Evolutionary conservation across 2,113 vertebrate species (phyloP), one percentile per base, ranked within the genome.

Genomic region (Romanogobio albipinnatus): DNA sequence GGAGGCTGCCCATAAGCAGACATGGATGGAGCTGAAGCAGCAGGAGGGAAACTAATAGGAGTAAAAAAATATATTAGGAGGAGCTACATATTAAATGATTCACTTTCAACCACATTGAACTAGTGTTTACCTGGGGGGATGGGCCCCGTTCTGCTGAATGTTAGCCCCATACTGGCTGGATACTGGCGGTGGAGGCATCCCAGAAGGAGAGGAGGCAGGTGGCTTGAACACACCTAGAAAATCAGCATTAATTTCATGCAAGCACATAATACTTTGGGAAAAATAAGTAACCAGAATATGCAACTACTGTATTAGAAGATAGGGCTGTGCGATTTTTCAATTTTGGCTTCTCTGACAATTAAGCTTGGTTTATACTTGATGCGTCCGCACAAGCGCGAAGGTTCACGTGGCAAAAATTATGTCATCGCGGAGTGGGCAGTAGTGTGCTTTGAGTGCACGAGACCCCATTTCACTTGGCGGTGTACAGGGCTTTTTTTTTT

Each of bases 161-260:
- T 79, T 92, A 77, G 93, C 94, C 83, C 89, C 93, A 80, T 94
- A 94, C 0, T 93, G 94, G 85, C 87, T 91, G 33, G 93, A 86
- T 39, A 45, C 91, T 19, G 93, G 87, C 75, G 94, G 88, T 45
- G 91, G 87, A 83, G 94, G 87, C 83, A 92, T 92, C 17, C 89
- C 90, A 2, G 95, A 87, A 47, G 93, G 81, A 0, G 93, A 43
- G 8, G 95, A 89, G 51, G 92, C 94, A 82, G 92, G 33, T 7
- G 95, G 87, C 92, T 99, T 99, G 1, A 93, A 90, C 79, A 92
- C 14, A 84, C 94, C 97, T 99, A 87, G 19, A 92, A 22, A 91
- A 76, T 77, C n/a, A 85, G 43, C n/a, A 83, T 62, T 79, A 2
- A 24, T 78, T 59, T 45, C 3, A 84, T 76, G 3, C 9, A 43